Percentiles rank a stretch among this genome's conserved stretches.
These are phyloP conservation scores for Polymixis flavicincta DNA, from an alignment of 2,888 invertebrate species.

Conservation along the genomic window DNA sequence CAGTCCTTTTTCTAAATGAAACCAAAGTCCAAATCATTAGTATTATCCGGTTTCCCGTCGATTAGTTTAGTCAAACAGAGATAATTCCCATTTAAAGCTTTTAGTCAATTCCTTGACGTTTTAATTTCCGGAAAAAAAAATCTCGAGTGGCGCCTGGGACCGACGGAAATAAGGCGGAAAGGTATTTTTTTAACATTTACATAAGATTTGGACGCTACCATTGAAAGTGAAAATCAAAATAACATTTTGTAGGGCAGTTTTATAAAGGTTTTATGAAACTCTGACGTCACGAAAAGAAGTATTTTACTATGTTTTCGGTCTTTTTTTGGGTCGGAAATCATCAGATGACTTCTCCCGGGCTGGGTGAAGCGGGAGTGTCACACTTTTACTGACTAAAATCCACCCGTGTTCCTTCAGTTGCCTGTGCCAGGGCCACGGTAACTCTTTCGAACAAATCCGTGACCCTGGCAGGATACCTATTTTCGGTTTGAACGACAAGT, in stretches of 20 bases:
- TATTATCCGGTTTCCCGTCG: conserved; percentile 29
- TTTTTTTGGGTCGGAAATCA: no score
- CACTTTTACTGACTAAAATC: no score
- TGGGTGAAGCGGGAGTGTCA: no score
- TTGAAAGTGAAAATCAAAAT: conserved; percentile 50
- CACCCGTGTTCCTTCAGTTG: no score
- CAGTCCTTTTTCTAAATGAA: not conserved
- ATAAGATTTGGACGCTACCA: conserved; percentile 53
- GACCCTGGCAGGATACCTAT: no score
- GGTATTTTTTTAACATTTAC: conserved; percentile 63
- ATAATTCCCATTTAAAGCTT: conserved; percentile 72
- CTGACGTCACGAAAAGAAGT: conserved; percentile 2
- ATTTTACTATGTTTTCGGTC: not conserved
- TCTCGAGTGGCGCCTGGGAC: conserved; percentile 50
- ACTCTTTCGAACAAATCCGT: no score
- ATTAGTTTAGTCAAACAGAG: conserved; percentile 53
- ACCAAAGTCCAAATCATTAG: conserved; percentile 27
- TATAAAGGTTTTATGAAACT: conserved; percentile 22
- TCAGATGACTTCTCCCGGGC: no score
- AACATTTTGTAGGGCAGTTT: conserved; percentile 25
- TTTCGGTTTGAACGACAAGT: no score
- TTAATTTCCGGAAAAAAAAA: conserved; percentile 79
- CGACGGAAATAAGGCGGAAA: conserved; percentile 68
- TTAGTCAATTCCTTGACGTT: conserved; percentile 76
- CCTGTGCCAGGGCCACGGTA: no score